A percentile compares a stretch with the other conserved stretches of the same genome.
phyloP scores from a whole-genome alignment of 1,140 invertebrate species.

The Drosophila ficusphila region DNA sequence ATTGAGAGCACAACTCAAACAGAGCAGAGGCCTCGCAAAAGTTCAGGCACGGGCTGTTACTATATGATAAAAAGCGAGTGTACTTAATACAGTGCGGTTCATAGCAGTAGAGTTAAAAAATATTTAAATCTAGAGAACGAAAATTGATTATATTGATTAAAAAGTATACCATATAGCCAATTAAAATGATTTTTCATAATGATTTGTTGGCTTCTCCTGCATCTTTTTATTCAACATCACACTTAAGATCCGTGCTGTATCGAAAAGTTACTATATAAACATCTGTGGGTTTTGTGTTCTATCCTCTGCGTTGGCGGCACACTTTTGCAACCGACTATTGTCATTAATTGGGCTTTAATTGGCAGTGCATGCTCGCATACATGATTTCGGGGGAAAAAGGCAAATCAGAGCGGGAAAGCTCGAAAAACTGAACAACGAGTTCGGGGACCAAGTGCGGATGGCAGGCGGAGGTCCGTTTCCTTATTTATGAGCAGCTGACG shows the following conservation, averaged over 20 bases:
- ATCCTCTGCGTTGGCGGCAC: slow-evolving; percentile 65
- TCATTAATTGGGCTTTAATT: slow-evolving; percentile 80
- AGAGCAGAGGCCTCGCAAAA: slow-evolving; percentile 50
- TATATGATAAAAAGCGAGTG: slow-evolving; percentile 46
- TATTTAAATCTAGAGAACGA: too few relatives aligned
- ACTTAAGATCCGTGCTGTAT: slow-evolving; percentile 6
- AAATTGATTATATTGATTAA: too few relatives aligned
- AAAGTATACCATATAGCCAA: too few relatives aligned
- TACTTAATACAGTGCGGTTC: background rate
- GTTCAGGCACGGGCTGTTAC: slow-evolving; percentile 48
- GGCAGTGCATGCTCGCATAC: slow-evolving; percentile 48
- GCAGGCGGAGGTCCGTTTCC: slow-evolving; percentile 34
- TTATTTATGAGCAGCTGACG: slow-evolving; percentile 71
- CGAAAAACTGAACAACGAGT: slow-evolving; percentile 13
- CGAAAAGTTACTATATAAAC: background rate
- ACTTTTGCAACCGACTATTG: slow-evolving; percentile 60
- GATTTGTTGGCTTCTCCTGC: too few relatives aligned
- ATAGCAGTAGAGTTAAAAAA: background rate
- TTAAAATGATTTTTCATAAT: too few relatives aligned
- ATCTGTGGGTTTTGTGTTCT: slow-evolving; percentile 17
- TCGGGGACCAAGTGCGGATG: slow-evolving; percentile 35
- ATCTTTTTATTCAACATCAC: too few relatives aligned
- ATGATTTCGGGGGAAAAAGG: slow-evolving; percentile 2
- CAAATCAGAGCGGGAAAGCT: slow-evolving; percentile 36
- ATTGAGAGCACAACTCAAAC: slow-evolving; percentile 66